A percentile compares a stretch with the other conserved stretches of the same genome.
These are phyloP conservation scores for Archaeoteleia sp. DNA, from an alignment of 2,888 invertebrate genomes.

Conservation along the genomic window DNA sequence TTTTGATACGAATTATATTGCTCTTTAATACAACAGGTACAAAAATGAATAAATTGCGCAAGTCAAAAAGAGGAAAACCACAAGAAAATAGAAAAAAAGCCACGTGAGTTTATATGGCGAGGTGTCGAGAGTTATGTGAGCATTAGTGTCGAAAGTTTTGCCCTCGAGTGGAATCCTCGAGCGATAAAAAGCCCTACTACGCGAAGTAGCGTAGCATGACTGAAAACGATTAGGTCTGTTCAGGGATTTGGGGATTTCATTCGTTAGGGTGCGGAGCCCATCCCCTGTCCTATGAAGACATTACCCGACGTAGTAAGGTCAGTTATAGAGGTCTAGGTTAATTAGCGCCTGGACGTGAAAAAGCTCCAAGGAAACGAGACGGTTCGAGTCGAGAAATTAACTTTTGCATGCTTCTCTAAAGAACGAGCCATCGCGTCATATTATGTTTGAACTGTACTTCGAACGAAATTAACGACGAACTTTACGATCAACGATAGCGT, in stretches of 20 bases:
- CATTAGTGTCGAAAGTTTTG: conserved; percentile 28
- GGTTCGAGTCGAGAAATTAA: no score
- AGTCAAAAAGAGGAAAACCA: neutral
- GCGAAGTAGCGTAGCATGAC: conserved; percentile 17
- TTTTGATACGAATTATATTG: no score
- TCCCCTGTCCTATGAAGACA: conserved; percentile 29
- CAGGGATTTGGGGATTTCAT: conserved; percentile 11
- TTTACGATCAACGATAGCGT: no score
- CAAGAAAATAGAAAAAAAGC: conserved; percentile 6
- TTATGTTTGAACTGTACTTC: no score
- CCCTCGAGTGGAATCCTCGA: conserved; percentile 10
- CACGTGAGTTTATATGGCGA: conserved; percentile 2
- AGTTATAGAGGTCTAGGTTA: conserved; percentile 49
- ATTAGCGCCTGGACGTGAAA: neutral
- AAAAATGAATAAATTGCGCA: neutral
- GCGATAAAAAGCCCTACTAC: conserved; percentile 22
- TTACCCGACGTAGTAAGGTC: conserved; percentile 54
- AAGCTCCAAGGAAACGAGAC: neutral
- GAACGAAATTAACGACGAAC: no score
- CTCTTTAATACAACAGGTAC: neutral
- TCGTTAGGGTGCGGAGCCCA: conserved; percentile 14
- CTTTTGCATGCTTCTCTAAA: no score
- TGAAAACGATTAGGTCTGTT: conserved; percentile 25
- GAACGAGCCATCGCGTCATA: no score
- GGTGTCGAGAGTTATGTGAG: conserved; percentile 21